A percentile compares a stretch with the other conserved stretches of the same genome.
Conservation (phyloP, 1,140 invertebrate species). For the Ectropis grisescens region DNA sequence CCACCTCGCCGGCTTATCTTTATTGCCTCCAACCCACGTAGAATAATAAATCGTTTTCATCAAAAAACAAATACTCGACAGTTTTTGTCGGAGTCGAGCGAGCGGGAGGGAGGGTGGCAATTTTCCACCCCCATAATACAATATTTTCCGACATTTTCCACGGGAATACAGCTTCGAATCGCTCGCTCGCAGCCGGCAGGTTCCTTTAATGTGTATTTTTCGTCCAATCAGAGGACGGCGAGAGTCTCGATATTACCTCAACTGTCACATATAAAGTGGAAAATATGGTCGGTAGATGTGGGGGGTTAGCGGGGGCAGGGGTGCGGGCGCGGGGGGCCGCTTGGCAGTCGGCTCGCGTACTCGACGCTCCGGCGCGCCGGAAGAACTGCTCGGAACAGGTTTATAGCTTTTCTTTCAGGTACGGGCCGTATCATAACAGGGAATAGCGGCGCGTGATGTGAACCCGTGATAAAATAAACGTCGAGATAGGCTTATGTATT, state of each 20-base stretch:
- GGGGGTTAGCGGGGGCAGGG: slow-evolving; percentile 26
- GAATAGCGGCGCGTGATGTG: slow-evolving; percentile 68
- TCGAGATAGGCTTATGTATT: slow-evolving; percentile 70
- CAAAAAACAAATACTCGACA: slow-evolving; percentile 70
- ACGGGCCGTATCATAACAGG: slow-evolving; percentile 68
- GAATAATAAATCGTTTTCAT: slow-evolving; percentile 71
- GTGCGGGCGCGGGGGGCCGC: slow-evolving; percentile 23
- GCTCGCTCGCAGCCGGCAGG: slow-evolving; percentile 60
- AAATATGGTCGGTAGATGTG: slow-evolving; percentile 71
- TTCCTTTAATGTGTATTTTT: slow-evolving; percentile 72
- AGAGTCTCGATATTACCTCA: slow-evolving; percentile 72
- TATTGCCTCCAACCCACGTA: slow-evolving; percentile 70
- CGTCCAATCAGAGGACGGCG: slow-evolving; percentile 70
- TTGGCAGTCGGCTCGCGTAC: slow-evolving; percentile 63
- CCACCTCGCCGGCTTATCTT: slow-evolving; percentile 69
- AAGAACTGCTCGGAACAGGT: slow-evolving; percentile 65
- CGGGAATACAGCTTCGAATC: slow-evolving; percentile 67
- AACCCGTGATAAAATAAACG: slow-evolving; percentile 69
- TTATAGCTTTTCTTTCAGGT: slow-evolving; percentile 73
- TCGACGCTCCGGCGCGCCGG: slow-evolving; percentile 62
- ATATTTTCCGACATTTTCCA: slow-evolving; percentile 69
- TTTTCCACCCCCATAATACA: slow-evolving; percentile 69
- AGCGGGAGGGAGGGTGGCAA: slow-evolving; percentile 61
- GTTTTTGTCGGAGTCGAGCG: slow-evolving; percentile 67
- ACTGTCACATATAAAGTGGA: slow-evolving; percentile 73